Percentiles rank a stretch among this genome's conserved stretches.
Evolutionary conservation across 2,113 vertebrate species (phyloP).

Genomic region (Cinclus cinclus): DNA sequence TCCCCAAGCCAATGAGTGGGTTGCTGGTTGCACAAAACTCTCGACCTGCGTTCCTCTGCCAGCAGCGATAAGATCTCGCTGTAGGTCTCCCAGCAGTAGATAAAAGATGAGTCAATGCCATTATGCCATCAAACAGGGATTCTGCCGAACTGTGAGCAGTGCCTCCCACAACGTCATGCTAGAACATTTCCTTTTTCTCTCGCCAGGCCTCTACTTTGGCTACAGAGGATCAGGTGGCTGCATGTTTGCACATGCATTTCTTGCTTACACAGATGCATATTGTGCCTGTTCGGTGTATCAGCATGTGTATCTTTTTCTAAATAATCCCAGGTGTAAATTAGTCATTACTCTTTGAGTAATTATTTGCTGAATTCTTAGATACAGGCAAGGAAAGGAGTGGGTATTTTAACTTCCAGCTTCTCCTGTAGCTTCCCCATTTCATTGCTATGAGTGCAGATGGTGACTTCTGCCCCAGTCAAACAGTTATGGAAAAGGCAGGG

Average conservation of each 20-base stretch:
- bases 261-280: conserved; percentile 9
- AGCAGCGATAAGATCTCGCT: neutral
- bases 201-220: conserved; percentile 20
- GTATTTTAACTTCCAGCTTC: neutral
- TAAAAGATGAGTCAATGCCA: conserved; percentile 51
- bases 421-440: neutral
- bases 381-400: neutral
- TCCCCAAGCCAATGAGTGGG: neutral
- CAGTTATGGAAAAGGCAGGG: neutral
- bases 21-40: conserved; percentile 32
- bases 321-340: conserved; percentile 14
- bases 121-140: conserved; percentile 50
- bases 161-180: conserved; percentile 50
- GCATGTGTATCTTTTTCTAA: neutral
- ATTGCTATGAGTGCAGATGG: neutral
- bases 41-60: conserved; percentile 28
- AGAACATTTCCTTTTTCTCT: conserved; percentile 53
- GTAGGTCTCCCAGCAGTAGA: neutral
- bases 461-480: neutral
- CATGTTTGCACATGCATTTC: conserved; percentile 2
- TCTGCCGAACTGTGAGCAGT: conserved; percentile 52
- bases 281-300: neutral
- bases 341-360: neutral
- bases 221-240: neutral
- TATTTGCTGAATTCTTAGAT: conserved; percentile 11